These are phyloP conservation scores for Limnodromus scolopaceus DNA, from an alignment of 2,797 vertebrate genomes.

Conservation along the genomic window DNA sequence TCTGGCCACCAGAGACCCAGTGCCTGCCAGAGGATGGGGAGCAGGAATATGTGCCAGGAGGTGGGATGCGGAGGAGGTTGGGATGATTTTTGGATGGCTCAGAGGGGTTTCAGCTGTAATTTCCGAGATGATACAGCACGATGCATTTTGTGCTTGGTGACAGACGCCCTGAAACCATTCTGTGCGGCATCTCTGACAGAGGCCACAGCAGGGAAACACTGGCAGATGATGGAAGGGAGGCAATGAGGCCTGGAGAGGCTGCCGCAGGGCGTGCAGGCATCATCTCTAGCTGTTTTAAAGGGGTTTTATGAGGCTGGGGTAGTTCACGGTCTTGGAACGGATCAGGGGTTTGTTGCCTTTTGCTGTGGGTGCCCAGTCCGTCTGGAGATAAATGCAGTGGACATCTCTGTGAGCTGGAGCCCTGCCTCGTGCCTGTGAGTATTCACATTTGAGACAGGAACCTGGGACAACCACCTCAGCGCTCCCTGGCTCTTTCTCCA, in stretches of 20 bases:
- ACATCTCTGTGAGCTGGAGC: not conserved
- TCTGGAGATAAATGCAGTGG: not conserved
- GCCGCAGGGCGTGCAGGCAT: not conserved
- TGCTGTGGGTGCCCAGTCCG: not conserved
- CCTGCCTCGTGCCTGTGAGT: not conserved
- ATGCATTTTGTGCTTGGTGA: not conserved
- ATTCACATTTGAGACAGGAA: not conserved
- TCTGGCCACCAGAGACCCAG: not conserved
- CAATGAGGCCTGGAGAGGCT: not conserved
- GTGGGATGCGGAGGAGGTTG: not conserved
- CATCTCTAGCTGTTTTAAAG: not conserved
- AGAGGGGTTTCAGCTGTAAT: not conserved
- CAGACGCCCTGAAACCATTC: not conserved
- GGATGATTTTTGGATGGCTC: not conserved
- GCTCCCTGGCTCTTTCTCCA: not conserved
- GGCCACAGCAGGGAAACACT: not conserved
- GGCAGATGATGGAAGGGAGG: not conserved
- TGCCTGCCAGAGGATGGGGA: not conserved
- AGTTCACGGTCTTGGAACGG: not conserved
- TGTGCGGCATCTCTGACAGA: not conserved
- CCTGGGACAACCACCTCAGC: not conserved
- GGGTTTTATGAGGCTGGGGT: not conserved
- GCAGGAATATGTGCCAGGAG: not conserved
- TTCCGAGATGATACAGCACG: not conserved
- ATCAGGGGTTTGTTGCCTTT: not conserved